Conservation (phyloP, 2,797 vertebrate genomes). For the Bovichtus variegatus region DNA sequence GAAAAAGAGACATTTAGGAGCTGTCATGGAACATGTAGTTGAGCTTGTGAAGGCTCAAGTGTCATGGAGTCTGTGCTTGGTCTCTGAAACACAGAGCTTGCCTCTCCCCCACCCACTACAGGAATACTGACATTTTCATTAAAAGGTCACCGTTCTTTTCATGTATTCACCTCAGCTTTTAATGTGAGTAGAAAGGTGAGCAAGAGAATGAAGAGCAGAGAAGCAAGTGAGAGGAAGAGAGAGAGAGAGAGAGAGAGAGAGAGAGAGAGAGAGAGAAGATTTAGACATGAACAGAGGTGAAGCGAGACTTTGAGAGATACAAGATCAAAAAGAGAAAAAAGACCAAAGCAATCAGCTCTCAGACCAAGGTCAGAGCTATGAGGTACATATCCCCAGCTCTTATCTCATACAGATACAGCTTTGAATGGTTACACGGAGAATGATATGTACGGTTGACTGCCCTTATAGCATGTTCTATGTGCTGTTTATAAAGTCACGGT, state of each 20-base stretch:
- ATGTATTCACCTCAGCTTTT: slow-evolving; percentile 88
- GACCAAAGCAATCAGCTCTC: slow-evolving; percentile 73
- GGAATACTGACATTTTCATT: slow-evolving; percentile 87
- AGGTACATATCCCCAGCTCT: slow-evolving; percentile 62
- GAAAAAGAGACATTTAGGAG: slow-evolving; percentile 70
- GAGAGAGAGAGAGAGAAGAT: slow-evolving; percentile 66
- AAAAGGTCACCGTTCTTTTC: slow-evolving; percentile 88
- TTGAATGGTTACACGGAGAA: slow-evolving; percentile 50
- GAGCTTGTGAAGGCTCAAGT: slow-evolving; percentile 71
- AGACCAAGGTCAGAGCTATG: slow-evolving; percentile 68
- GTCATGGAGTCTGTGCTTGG: slow-evolving; percentile 65
- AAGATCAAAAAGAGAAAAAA: slow-evolving; percentile 82
- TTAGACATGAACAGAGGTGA: slow-evolving; percentile 61
- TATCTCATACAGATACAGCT: slow-evolving; percentile 67
- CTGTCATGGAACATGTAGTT: slow-evolving; percentile 67
- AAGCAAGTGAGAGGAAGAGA: slow-evolving; percentile 74
- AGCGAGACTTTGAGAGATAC: slow-evolving; percentile 69
- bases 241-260: slow-evolving; percentile 60
- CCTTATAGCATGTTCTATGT: slow-evolving; percentile 27
- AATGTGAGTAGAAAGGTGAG: slow-evolving; percentile 89
- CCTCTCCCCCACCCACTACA: slow-evolving; percentile 70
- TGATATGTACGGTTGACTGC: slow-evolving; percentile 37
- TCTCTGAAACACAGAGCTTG: slow-evolving; percentile 61
- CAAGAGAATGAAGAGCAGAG: slow-evolving; percentile 84
- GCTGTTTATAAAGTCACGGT: slow-evolving; percentile 16